Base-by-base conservation (phyloP, 2,797 vertebrate species). In the Staurois parvus region DNA sequence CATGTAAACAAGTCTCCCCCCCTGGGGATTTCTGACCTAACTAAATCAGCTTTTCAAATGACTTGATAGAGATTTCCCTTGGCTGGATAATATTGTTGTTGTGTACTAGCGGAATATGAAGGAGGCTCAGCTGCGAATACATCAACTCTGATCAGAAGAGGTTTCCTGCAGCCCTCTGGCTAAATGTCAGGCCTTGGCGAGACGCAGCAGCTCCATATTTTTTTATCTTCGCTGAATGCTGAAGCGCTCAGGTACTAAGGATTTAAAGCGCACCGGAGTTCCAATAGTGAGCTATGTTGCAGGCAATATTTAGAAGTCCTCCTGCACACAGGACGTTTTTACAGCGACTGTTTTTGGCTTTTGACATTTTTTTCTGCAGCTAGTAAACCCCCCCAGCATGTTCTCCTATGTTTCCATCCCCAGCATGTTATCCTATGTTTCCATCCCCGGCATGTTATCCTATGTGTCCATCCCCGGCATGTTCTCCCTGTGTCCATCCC, bases 21-120 rank as follows among this genome's bases (percentile, higher is more conserved):
- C 89, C 37, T 79, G 79, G 82, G 83, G 87, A 88, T 0, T 12
- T 89, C 56, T 88, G 85, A 85, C 72, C 69, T 10, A 74, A 78
- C 88, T 80, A 79, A 88, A 87, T 79, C 79, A 83, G 69, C 64
- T 87, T 0, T 1, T 81, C 56, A 88, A 88, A 84, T 70, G 62
- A 45, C 86, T 88, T 84, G 32, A 30, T 67, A 68, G 64, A 79
- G 88, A 21, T 28, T 34, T 89, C 86, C 13, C 0, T 42, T 0
- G 59, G 84, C 0, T 62, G 81, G 21, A 48, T 78, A 34, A 10
- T 15, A 69, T 0, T 52, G 17, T 4, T 84, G 9, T 74, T 81
- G 79, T 13, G 2, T 72, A 87, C 74, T 24, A 26, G 67, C 24
- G 45, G 72, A 21, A 79, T 5, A 79, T 37, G 4, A 24, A 75